Evolutionary conservation across 2,797 vertebrate species (phyloP).

Genomic region (Pangasius krempfi): DNA sequence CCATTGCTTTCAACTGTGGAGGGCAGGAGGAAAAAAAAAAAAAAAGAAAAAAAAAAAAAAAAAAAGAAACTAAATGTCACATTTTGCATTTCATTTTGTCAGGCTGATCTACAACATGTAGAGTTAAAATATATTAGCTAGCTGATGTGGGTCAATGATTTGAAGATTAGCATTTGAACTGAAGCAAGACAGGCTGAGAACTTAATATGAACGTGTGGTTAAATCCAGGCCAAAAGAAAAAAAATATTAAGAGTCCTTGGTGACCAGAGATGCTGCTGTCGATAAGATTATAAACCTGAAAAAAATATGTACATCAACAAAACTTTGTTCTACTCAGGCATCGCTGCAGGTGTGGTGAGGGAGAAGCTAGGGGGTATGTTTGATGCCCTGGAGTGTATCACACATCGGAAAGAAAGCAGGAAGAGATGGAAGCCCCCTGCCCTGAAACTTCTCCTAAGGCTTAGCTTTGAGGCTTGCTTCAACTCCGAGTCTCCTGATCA

Average conservation of each 20-base stretch:
- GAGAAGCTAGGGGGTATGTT: constrained; percentile 26
- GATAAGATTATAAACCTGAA: constrained; percentile 28
- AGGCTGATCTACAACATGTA: not conserved
- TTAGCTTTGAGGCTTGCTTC: constrained; percentile 34
- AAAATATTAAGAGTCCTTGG: not conserved
- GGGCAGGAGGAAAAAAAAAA: not conserved
- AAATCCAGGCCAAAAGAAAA: not conserved
- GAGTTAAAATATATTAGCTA: not conserved
- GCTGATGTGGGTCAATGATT: not conserved
- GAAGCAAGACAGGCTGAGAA: not conserved
- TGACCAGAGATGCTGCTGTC: not conserved
- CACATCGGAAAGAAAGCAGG: constrained; percentile 18
- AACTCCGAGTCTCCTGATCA: constrained; percentile 23
- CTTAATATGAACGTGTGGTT: too few relatives aligned
- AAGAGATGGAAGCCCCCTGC: constrained; percentile 8
- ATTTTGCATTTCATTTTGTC: not conserved
- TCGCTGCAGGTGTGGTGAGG: constrained; percentile 15
- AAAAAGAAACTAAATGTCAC: constrained; percentile 4
- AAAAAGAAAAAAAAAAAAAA: not conserved
- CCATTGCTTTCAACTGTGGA: constrained; percentile 82
- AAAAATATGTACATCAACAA: not conserved
- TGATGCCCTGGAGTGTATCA: constrained; percentile 21
- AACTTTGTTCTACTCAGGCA: constrained; percentile 27
- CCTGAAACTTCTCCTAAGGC: constrained; percentile 38
- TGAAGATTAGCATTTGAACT: not conserved